These are phyloP conservation scores for Rotaria socialis DNA, from an alignment of 2,888 invertebrate genomes.

Conservation along the genomic window DNA sequence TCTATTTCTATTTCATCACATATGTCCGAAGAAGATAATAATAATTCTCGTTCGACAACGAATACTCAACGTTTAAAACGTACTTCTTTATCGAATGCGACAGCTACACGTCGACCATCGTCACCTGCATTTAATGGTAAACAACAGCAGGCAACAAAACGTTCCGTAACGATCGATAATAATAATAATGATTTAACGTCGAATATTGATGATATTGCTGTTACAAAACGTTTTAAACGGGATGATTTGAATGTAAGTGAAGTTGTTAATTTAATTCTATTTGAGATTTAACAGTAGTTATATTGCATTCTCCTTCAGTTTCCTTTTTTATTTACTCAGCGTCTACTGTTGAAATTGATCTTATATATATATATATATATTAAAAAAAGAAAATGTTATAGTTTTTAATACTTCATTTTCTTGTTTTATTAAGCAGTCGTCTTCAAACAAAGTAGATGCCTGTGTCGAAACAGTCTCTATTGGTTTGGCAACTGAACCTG, in stretches of 20 bases:
- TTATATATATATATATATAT: not conserved
- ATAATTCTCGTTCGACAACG: not conserved
- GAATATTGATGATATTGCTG: not conserved
- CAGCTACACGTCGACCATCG: not conserved
- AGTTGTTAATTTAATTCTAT: not conserved
- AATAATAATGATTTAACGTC: constrained; percentile 10
- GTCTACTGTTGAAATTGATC: not conserved
- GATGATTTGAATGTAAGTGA: not conserved
- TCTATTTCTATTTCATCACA: not conserved
- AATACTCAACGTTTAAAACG: constrained; percentile 4
- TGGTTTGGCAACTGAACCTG: constrained; percentile 33
- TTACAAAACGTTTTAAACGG: not conserved
- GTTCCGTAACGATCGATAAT: constrained; percentile 10
- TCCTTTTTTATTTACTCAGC: not conserved
- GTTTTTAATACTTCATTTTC: not conserved
- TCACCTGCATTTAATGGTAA: constrained; percentile 25
- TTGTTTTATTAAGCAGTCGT: constrained; percentile 11
- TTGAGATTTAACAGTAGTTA: not conserved
- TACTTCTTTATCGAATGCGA: not conserved
- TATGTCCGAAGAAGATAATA: not conserved
- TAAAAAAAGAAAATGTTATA: not conserved
- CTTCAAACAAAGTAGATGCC: constrained; percentile 18
- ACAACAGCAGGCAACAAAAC: constrained; percentile 9
- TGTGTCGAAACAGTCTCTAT: constrained; percentile 21
- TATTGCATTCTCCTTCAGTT: not conserved